Base-by-base conservation (phyloP, 1,140 invertebrate species). In the Zaprionus camerounensis region DNA sequence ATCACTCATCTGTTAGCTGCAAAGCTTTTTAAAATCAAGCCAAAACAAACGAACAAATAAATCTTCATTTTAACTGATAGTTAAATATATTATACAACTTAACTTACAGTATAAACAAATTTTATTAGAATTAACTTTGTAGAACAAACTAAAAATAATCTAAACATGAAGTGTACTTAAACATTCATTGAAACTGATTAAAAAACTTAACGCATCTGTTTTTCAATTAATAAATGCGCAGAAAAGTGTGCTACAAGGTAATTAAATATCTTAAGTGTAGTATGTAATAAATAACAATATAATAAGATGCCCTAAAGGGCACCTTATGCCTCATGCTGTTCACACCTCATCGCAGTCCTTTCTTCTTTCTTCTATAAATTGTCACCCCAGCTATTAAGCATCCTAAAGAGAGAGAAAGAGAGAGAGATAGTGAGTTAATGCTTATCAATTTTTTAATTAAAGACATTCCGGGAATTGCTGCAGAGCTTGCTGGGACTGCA, bases 401-500 rank as follows among this genome's bases (percentile, higher is more conserved):
- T 15, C 0, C 1, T 3, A 12, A 6, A n/a, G 15, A n/a, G 38
- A 41, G 15, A 41, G 15, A 46, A 6, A 17, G n/a, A 1, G n/a
- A 44, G 15, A 2, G 6, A 17, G 0, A 17, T 17, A 46, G 7
- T 20, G n/a, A 83, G 55, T 81, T 78, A 81, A 81, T 67, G 71
- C 68, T 79, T 81, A 81, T 66, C 24, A 57, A 77, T 82, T 87
- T 83, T 91, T 92, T 91, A 95, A 58, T 91, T 95, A 56, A 92
- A 94, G 90, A 95, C 95, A 66, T 95, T 95, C 85, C 93, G 95
- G 83, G 96, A 97, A 93, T 93, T 97, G 58, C 93, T 97, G 24
- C 93, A 96, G 80, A 98, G 97, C 56, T 92, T 99, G 68, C 93
- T 95, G 61, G 95, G 94, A 2, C 98, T 99, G 97, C 97, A 98